A percentile compares a stretch with the other conserved stretches of the same genome.
These are phyloP conservation scores for Lutjanus argentimaculatus DNA, from an alignment of 2,797 vertebrate genomes.

Conservation along the genomic window DNA sequence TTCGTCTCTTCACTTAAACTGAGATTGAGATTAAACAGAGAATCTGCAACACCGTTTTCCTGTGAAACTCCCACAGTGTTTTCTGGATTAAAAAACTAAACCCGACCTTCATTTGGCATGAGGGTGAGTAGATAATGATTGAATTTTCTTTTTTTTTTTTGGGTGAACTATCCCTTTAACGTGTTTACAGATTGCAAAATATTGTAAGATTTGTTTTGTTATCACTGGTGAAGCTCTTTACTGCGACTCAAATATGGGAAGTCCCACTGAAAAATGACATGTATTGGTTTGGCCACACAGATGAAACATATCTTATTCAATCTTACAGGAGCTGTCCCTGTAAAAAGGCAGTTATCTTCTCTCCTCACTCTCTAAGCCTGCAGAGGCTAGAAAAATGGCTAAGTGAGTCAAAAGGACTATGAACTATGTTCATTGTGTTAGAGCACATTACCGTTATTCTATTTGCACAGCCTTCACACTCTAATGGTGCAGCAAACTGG, in stretches of 20 bases:
- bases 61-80: too few relatives aligned
- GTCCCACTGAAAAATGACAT: too few relatives aligned
- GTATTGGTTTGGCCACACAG: not conserved
- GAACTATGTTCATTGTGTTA: not conserved
- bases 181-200: too few relatives aligned
- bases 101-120: too few relatives aligned
- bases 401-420: not conserved
- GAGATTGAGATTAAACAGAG: too few relatives aligned
- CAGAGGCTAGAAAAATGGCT: not conserved
- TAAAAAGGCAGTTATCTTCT: not conserved
- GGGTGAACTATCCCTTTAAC: too few relatives aligned
- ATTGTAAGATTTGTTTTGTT: not conserved
- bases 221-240: not conserved
- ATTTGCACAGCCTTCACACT: not conserved
- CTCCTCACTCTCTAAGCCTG: not conserved
- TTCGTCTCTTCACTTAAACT: too few relatives aligned
- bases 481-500: not conserved
- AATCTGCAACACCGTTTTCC: too few relatives aligned
- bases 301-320: not conserved
- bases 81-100: too few relatives aligned
- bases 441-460: conserved; percentile 2
- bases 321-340: not conserved
- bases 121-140: too few relatives aligned
- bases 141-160: too few relatives aligned
- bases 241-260: too few relatives aligned